A percentile compares a stretch with the other conserved stretches of the same genome.
These are phyloP conservation scores for Pyralis farinalis DNA, from an alignment of 2,888 invertebrate genomes.

Conservation along the genomic window DNA sequence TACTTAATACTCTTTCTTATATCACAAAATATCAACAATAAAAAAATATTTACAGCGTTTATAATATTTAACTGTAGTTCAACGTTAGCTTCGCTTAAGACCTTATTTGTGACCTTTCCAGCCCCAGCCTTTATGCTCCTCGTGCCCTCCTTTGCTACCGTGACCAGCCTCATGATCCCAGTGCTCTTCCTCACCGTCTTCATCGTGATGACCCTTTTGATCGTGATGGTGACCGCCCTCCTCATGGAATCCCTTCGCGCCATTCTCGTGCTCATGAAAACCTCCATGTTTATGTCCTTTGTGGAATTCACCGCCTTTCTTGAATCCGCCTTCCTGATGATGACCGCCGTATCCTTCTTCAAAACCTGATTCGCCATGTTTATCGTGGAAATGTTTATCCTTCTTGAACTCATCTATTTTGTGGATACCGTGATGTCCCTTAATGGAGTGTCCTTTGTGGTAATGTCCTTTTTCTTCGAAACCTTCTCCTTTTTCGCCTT, in stretches of 20 bases:
- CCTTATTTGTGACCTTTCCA: slow-evolving; percentile 71
- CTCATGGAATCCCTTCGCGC: slow-evolving; percentile 88
- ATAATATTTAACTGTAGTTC: slow-evolving; percentile 13
- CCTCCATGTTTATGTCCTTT: slow-evolving; percentile 89
- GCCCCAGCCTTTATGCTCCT: slow-evolving; percentile 89
- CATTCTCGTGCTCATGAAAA: slow-evolving; percentile 88
- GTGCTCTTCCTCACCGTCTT: slow-evolving; percentile 87
- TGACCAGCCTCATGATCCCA: slow-evolving; percentile 85
- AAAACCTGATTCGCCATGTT: slow-evolving; percentile 90
- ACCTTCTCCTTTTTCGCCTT: slow-evolving; percentile 82
- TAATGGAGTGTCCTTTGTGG: slow-evolving; percentile 91
- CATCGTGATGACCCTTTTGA: slow-evolving; percentile 88
- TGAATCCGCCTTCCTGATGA: slow-evolving; percentile 87
- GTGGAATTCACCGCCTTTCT: slow-evolving; percentile 90
- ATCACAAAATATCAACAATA: slow-evolving; percentile 63
- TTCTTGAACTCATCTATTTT: slow-evolving; percentile 93
- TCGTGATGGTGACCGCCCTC: slow-evolving; percentile 90
- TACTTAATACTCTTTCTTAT: slow-evolving; percentile 29
- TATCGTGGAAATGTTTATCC: slow-evolving; percentile 93
- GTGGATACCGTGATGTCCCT: slow-evolving; percentile 92
- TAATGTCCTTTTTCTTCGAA: slow-evolving; percentile 83
- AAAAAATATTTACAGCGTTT: slow-evolving; percentile 34
- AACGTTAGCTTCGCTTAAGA: background rate
- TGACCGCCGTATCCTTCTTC: slow-evolving; percentile 90
- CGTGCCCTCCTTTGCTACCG: slow-evolving; percentile 89